Conservation (phyloP, 2,113 vertebrate genomes). For the Eurypyga helias region DNA sequence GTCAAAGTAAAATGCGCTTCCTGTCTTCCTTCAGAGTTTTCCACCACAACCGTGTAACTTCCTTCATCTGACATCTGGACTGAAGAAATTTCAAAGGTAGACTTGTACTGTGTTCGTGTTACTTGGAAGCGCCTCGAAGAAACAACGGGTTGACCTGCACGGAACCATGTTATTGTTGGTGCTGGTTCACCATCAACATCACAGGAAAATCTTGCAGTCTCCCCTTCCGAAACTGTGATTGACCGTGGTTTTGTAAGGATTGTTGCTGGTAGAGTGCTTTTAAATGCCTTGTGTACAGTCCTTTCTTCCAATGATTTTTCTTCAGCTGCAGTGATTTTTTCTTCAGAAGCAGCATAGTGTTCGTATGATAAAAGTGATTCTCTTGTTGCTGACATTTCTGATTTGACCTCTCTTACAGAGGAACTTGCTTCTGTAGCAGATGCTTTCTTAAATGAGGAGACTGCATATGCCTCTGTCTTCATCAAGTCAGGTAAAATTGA, state of each 20-base stretch:
- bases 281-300: conserved; percentile 79
- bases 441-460: conserved; percentile 87
- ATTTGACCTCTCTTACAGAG: conserved; percentile 86
- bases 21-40: conserved; percentile 90
- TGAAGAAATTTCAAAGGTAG: conserved; percentile 88
- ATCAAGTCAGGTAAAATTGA: conserved; percentile 86
- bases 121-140: conserved; percentile 85
- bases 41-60: conserved; percentile 87
- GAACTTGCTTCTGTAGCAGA: conserved; percentile 87
- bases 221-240: conserved; percentile 87
- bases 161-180: conserved; percentile 89
- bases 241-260: conserved; percentile 91
- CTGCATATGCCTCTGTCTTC: conserved; percentile 87
- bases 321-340: conserved; percentile 76
- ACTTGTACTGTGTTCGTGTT: conserved; percentile 84
- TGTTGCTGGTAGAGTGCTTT: conserved; percentile 81
- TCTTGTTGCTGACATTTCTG: conserved; percentile 83
- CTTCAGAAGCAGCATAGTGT: conserved; percentile 84
- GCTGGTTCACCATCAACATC: conserved; percentile 93
- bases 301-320: conserved; percentile 80
- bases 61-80: conserved; percentile 93
- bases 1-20: conserved; percentile 91
- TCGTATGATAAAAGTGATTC: conserved; percentile 83
- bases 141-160: conserved; percentile 76
- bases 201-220: conserved; percentile 88